Evolutionary conservation across 1,140 invertebrate genomes (phyloP).

Genomic region (Lordiphosa stackelbergi): DNA sequence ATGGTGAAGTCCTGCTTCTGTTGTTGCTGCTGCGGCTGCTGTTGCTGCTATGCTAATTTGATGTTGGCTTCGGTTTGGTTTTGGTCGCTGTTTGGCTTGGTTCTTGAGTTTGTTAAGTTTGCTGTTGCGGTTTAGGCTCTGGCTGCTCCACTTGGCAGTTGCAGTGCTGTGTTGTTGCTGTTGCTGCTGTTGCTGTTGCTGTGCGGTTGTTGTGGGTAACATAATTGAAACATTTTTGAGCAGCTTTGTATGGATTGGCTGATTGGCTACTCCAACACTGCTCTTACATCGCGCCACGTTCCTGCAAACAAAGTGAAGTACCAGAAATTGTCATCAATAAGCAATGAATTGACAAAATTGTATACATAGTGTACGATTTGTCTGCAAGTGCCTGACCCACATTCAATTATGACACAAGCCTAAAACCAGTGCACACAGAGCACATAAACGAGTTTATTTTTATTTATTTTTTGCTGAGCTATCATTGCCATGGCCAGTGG

Average conservation of each 20-base stretch:
- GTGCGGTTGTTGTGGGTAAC: slow-evolving; percentile 51
- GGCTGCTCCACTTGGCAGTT: slow-evolving; percentile 10
- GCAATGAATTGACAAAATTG: too few relatives aligned
- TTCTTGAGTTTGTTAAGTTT: slow-evolving; percentile 32
- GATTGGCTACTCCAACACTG: slow-evolving; percentile 25
- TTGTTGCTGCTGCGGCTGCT: slow-evolving; percentile 1
- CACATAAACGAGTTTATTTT: too few relatives aligned
- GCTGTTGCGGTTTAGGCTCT: slow-evolving; percentile 22
- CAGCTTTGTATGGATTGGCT: slow-evolving; percentile 58
- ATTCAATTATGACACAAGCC: too few relatives aligned
- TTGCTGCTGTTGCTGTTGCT: slow-evolving; percentile 12
- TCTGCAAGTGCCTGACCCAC: too few relatives aligned
- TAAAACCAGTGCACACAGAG: too few relatives aligned
- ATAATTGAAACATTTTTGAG: slow-evolving; percentile 73
- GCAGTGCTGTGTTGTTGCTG: slow-evolving; percentile 22
- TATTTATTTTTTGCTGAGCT: too few relatives aligned
- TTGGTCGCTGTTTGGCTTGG: slow-evolving; percentile 43
- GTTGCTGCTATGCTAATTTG: slow-evolving; percentile 53
- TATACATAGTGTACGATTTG: too few relatives aligned
- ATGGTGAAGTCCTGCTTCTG: slow-evolving; percentile 51
- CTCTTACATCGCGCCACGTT: slow-evolving; percentile 43
- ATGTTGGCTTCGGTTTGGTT: slow-evolving; percentile 31
- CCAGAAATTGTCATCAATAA: background rate
- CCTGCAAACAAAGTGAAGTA: slow-evolving; percentile 12
- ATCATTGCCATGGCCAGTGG: too few relatives aligned